phyloP scores from a whole-genome alignment of 2,797 vertebrate genomes.

The Nasua narica region DNA sequence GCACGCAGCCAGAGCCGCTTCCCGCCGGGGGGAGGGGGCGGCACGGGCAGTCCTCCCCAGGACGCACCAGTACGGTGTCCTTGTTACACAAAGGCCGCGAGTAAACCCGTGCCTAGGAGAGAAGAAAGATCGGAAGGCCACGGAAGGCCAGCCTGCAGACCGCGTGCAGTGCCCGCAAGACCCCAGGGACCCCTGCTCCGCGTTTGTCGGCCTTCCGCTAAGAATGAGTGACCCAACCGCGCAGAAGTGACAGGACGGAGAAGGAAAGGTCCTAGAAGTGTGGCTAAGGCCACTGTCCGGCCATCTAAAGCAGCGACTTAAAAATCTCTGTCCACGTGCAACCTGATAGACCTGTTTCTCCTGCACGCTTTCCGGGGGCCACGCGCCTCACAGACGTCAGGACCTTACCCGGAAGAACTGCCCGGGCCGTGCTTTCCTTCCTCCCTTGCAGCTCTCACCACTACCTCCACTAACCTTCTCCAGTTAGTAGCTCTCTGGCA shows the following conservation, averaged over 20 bases:
- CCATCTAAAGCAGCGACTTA: neutral
- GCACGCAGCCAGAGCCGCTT: neutral
- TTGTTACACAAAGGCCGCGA: neutral
- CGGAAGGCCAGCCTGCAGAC: neutral
- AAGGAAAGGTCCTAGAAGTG: neutral
- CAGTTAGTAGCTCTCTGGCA: constrained; percentile 85
- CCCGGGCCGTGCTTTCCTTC: constrained; percentile 79
- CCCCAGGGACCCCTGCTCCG: neutral
- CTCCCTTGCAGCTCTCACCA: constrained; percentile 77
- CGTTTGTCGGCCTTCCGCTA: constrained; percentile 44
- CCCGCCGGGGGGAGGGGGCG: neutral
- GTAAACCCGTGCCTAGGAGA: neutral
- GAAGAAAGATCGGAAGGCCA: neutral
- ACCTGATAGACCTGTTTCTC: constrained; percentile 61
- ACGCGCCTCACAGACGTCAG: constrained; percentile 69
- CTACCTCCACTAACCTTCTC: constrained; percentile 82
- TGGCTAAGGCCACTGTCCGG: neutral
- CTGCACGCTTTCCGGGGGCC: constrained; percentile 56
- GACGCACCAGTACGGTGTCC: neutral
- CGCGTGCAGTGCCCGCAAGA: neutral
- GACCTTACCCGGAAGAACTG: constrained; percentile 71
- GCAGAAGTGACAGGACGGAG: constrained; percentile 14
- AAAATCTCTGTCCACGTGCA: neutral
- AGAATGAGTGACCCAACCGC: neutral
- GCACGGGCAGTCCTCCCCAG: neutral